Percentiles rank a stretch among this genome's conserved stretches.
phyloP scores from a whole-genome alignment of 2,888 invertebrate genomes.

The Euphydryas editha region DNA sequence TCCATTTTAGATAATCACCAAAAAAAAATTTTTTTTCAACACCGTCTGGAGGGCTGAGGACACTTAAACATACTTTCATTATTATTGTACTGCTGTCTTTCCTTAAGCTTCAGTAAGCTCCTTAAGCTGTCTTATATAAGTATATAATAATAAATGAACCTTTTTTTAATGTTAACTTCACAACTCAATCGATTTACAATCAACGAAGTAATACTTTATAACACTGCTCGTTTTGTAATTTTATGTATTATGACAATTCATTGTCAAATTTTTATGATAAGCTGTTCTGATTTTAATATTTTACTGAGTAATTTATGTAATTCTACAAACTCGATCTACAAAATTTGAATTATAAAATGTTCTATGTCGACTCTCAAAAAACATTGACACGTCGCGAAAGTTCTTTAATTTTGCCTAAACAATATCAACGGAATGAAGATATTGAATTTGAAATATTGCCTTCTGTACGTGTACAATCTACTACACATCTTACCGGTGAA shows the following conservation, averaged over 20 bases:
- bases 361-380: conserved; percentile 67
- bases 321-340: neutral
- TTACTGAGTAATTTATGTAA: neutral
- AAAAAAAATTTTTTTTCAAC: too few relatives aligned
- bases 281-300: neutral
- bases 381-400: conserved; percentile 71
- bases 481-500: conserved; percentile 50
- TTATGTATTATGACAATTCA: neutral
- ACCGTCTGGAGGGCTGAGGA: too few relatives aligned
- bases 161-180: neutral
- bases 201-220: neutral
- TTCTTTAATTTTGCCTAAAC: conserved; percentile 55
- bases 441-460: conserved; percentile 48
- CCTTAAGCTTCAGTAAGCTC: too few relatives aligned
- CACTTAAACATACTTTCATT: too few relatives aligned
- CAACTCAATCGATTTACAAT: neutral
- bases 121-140: too few relatives aligned
- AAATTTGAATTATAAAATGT: conserved; percentile 53
- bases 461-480: conserved; percentile 49
- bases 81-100: too few relatives aligned
- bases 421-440: conserved; percentile 34
- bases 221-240: neutral
- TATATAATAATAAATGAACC: too few relatives aligned
- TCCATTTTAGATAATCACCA: too few relatives aligned
- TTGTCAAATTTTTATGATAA: neutral